Conservation (phyloP, 2,113 vertebrate species). For the Cygnus atratus region DNA sequence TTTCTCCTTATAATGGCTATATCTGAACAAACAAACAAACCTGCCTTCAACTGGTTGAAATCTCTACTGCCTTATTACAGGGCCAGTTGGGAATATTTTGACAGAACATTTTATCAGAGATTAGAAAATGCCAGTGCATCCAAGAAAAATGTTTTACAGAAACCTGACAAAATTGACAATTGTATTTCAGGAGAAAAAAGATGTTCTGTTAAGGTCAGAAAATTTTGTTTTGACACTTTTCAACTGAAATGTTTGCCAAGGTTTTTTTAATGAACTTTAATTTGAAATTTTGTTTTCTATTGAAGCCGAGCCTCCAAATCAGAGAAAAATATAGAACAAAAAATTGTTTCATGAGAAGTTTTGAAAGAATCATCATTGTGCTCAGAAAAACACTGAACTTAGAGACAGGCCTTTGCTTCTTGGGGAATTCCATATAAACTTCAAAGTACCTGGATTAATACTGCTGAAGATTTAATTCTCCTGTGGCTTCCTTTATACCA, state of each 20-base stretch:
- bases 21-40: conserved; percentile 15
- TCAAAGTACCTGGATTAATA: neutral
- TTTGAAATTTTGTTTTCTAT: neutral
- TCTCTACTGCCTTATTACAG: conserved; percentile 37
- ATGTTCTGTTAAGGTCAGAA: conserved; percentile 8
- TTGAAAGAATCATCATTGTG: neutral
- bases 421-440: neutral
- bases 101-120: conserved; percentile 50
- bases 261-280: neutral
- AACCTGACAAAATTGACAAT: conserved; percentile 26
- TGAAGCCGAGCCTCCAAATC: neutral
- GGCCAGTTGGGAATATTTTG: conserved; percentile 58
- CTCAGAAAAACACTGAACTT: neutral
- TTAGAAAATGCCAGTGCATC: conserved; percentile 14
- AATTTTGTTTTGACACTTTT: conserved; percentile 50
- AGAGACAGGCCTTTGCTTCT: neutral
- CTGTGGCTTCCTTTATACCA: neutral
- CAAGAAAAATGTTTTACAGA: conserved; percentile 48
- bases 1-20: conserved; percentile 5
- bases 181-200: conserved; percentile 22
- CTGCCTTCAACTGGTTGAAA: conserved; percentile 11
- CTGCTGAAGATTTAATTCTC: neutral
- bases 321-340: neutral
- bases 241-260: conserved; percentile 43
- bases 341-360: neutral